Percentiles rank a stretch among this genome's conserved stretches.
phyloP scores from a whole-genome alignment of 2,888 invertebrate species.

The Epinotia demarniana region DNA sequence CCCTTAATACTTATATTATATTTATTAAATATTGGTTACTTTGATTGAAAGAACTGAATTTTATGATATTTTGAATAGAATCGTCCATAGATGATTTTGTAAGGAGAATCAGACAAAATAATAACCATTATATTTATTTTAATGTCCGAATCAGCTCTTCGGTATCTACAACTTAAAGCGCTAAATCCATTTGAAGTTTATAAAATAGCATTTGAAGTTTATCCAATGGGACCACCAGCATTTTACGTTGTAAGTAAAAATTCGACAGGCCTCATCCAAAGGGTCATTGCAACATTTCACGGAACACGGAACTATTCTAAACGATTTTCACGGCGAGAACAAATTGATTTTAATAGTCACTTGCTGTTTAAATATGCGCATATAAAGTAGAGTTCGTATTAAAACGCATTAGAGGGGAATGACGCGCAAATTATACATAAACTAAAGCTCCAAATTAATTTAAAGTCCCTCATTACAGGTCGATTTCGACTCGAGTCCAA shows the following conservation, averaged over 20 bases:
- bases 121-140: constrained; percentile 9
- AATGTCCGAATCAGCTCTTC: constrained; percentile 2
- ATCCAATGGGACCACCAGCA: constrained; percentile 42
- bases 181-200: constrained; percentile 38
- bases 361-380: constrained; percentile 65
- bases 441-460: constrained; percentile 65
- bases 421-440: constrained; percentile 57
- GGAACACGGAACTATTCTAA: constrained; percentile 53
- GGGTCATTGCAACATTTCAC: constrained; percentile 42
- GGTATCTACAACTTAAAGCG: constrained; percentile 13
- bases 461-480: constrained; percentile 63
- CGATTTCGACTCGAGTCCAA: constrained; percentile 55
- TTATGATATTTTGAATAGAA: constrained; percentile 10
- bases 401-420: constrained; percentile 59
- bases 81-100: constrained; percentile 9
- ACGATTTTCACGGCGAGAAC: constrained; percentile 61
- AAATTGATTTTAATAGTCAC: constrained; percentile 64
- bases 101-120: constrained; percentile 14
- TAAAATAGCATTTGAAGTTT: constrained; percentile 36
- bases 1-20: too few species aligned
- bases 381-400: constrained; percentile 61
- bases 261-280: constrained; percentile 40
- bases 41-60: neutral
- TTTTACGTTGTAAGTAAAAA: constrained; percentile 28
- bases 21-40: too few species aligned